These are phyloP conservation scores for Eulemur macaco DNA, from an alignment of 2,113 vertebrate genomes.

Conservation along the genomic window DNA sequence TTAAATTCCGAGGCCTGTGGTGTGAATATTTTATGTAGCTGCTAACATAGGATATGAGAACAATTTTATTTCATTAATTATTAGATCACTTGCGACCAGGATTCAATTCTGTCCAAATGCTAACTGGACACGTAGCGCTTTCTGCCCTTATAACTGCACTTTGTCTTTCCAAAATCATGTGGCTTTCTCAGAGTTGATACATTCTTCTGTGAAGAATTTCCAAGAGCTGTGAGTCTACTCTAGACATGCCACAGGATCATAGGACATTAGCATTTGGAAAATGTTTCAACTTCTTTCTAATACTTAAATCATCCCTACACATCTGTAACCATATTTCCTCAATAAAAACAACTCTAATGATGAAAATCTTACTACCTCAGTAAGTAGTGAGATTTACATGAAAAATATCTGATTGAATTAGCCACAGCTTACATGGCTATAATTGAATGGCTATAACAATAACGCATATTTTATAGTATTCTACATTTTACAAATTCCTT, in stretches of 20 bases:
- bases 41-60: neutral
- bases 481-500: neutral
- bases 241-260: neutral
- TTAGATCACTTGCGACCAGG: neutral
- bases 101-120: neutral
- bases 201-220: conserved; percentile 10
- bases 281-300: neutral
- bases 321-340: neutral
- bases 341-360: neutral
- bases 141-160: neutral
- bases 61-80: neutral
- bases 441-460: neutral
- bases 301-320: neutral
- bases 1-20: neutral
- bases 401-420: neutral
- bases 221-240: neutral
- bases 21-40: neutral
- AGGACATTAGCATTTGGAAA: neutral
- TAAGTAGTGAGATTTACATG: neutral
- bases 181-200: neutral
- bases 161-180: neutral
- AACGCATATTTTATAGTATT: neutral
- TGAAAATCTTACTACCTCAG: neutral
- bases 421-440: neutral
- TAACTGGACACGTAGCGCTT: neutral